Percentiles rank a stretch among this genome's conserved stretches.
Evolutionary conservation across 2,888 invertebrate genomes (phyloP).

Genomic region (Mycalesis mineus): DNA sequence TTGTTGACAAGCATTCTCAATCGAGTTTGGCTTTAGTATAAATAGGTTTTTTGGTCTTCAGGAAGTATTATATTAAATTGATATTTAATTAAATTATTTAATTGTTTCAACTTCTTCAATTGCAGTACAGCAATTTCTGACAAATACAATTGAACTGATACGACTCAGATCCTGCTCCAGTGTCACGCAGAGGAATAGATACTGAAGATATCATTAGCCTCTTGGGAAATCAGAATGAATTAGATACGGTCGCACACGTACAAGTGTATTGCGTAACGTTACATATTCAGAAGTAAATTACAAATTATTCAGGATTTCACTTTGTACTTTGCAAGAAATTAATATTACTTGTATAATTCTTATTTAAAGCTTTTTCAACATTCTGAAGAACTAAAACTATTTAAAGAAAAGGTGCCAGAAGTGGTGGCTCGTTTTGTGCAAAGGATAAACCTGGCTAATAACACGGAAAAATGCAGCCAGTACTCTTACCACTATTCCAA

Average conservation of each 20-base stretch:
- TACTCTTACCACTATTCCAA: no score
- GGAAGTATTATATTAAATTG: no score
- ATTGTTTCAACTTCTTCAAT: background rate
- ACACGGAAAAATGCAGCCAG: no score
- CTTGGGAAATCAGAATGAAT: slow-evolving; percentile 69
- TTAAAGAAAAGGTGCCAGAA: no score
- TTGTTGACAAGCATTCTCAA: no score
- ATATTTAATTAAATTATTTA: background rate
- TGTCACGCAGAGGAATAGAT: slow-evolving; percentile 52
- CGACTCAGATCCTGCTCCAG: slow-evolving; percentile 10
- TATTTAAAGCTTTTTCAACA: no score
- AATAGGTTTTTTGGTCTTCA: no score
- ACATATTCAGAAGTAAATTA: slow-evolving; percentile 23
- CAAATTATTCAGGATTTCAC: slow-evolving; percentile 18
- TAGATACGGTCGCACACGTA: slow-evolving; percentile 38
- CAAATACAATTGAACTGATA: background rate
- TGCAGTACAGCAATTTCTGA: background rate
- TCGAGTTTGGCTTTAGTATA: no score
- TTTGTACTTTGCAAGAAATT: background rate
- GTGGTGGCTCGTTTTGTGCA: no score
- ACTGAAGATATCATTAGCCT: slow-evolving; percentile 61
- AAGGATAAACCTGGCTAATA: no score
- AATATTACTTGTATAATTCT: no score
- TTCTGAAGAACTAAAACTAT: no score
- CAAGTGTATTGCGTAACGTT: slow-evolving; percentile 17